phyloP scores from a whole-genome alignment of 2,113 vertebrate species.

The Myrmecobius fasciatus region DNA sequence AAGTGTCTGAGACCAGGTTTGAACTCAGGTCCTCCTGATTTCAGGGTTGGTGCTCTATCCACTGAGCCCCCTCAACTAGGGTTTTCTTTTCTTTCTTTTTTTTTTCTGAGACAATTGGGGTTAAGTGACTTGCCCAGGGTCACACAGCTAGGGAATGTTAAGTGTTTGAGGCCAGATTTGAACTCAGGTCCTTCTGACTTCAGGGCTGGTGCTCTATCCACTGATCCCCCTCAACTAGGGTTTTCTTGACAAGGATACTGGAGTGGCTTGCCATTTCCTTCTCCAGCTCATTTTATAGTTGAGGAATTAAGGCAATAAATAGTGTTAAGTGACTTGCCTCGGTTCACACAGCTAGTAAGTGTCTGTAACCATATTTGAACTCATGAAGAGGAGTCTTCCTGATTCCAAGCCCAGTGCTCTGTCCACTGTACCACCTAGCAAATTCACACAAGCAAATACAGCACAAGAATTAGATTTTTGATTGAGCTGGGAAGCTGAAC shows the following conservation, averaged over 20 bases:
- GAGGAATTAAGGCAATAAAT: neutral
- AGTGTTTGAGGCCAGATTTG: too few species aligned
- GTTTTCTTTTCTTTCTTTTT: too few species aligned
- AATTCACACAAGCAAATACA: neutral
- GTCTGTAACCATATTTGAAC: neutral
- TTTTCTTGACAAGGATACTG: neutral
- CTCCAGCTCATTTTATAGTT: neutral
- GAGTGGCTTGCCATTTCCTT: neutral
- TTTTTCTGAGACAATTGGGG: too few species aligned
- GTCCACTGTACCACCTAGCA: neutral
- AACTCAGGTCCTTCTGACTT: too few species aligned
- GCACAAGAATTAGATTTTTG: neutral
- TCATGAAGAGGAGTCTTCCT: neutral
- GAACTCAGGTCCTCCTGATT: too few species aligned
- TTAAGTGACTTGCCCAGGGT: too few species aligned
- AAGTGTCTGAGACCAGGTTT: too few species aligned
- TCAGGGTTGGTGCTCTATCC: too few species aligned
- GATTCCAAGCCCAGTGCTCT: neutral
- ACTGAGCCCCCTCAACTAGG: too few species aligned
- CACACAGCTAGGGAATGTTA: too few species aligned
- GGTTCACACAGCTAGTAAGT: neutral
- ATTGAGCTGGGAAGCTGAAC: neutral
- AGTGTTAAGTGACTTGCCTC: neutral
- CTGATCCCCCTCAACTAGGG: too few species aligned
- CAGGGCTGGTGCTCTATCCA: too few species aligned